These are phyloP conservation scores for Zaprionus lineosus DNA, from an alignment of 2,888 invertebrate species.

Conservation along the genomic window DNA sequence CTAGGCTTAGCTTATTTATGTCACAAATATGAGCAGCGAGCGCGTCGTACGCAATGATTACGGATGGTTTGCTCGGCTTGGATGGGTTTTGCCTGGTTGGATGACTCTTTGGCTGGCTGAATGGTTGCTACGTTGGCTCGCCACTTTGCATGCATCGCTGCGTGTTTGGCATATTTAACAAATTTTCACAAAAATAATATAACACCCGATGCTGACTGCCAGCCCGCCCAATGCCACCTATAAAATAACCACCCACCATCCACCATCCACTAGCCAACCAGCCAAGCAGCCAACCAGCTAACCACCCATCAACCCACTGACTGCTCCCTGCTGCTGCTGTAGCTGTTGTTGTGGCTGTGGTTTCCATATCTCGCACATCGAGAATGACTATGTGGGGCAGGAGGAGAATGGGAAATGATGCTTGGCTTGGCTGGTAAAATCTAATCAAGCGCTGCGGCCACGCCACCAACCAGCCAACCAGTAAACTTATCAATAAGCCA, in stretches of 20 bases:
- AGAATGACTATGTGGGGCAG: not conserved
- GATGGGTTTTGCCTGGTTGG: conserved; percentile 42
- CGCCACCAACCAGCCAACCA: conserved; percentile 28
- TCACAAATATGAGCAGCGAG: conserved; percentile 74
- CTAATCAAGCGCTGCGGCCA: conserved; percentile 77
- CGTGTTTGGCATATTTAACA: conserved; percentile 78
- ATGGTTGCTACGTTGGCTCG: conserved; percentile 28
- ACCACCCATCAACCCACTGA: not conserved
- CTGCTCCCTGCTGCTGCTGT: not conserved
- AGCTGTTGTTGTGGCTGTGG: conserved; percentile 61
- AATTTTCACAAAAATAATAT: conserved; percentile 76
- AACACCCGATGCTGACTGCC: conserved; percentile 33
- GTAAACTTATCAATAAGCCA: conserved; percentile 70
- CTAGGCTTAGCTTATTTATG: conserved; percentile 70
- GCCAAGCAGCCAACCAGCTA: not conserved
- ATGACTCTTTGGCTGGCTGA: conserved; percentile 16
- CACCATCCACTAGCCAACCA: conserved; percentile 2
- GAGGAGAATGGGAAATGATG: not conserved
- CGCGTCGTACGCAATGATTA: conserved; percentile 71
- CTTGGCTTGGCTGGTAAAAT: conserved; percentile 62
- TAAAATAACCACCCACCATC: not conserved
- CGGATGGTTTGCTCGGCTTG: conserved; percentile 61
- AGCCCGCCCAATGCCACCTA: not conserved
- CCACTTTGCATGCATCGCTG: conserved; percentile 78
- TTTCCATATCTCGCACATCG: conserved; percentile 44